Conservation (phyloP, 2,797 vertebrate species). For the Acanthiza pusilla region DNA sequence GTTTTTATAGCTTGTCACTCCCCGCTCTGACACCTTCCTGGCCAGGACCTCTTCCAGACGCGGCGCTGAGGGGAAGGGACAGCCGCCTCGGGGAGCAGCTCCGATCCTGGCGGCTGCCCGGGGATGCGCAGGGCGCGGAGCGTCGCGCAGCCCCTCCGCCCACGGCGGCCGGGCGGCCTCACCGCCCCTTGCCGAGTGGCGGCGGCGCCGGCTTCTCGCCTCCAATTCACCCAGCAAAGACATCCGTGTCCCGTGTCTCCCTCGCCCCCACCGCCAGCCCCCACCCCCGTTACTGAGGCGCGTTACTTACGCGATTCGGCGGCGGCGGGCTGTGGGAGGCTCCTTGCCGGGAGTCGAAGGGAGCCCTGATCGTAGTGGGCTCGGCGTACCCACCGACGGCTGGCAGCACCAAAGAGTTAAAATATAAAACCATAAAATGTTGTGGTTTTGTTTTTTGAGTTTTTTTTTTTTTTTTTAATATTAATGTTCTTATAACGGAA, state of each 20-base stretch:
- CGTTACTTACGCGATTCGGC: neutral
- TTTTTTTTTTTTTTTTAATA: neutral
- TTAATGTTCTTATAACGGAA: conserved; percentile 53
- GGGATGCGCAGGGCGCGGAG: neutral
- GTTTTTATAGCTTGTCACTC: neutral
- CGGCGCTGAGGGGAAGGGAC: neutral
- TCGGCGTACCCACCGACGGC: neutral
- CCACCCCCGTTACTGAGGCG: neutral
- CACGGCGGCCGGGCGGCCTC: neutral
- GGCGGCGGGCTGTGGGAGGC: too few species aligned
- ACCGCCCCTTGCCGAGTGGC: neutral
- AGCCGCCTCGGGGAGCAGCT: neutral
- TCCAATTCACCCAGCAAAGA: neutral
- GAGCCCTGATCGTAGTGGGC: rapidly evolving
- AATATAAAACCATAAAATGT: conserved; percentile 9
- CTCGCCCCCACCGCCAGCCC: too few species aligned
- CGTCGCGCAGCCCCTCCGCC: neutral
- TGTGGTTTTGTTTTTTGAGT: neutral
- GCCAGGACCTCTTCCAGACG: neutral
- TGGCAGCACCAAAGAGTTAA: conserved; percentile 51
- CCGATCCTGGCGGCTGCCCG: neutral
- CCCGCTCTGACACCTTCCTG: neutral
- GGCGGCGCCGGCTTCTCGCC: neutral
- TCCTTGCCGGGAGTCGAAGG: neutral
- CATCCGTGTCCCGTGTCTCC: neutral